Evolutionary conservation across 1,140 invertebrate species (phyloP).

Genomic region (Brachionus plicatilis): DNA sequence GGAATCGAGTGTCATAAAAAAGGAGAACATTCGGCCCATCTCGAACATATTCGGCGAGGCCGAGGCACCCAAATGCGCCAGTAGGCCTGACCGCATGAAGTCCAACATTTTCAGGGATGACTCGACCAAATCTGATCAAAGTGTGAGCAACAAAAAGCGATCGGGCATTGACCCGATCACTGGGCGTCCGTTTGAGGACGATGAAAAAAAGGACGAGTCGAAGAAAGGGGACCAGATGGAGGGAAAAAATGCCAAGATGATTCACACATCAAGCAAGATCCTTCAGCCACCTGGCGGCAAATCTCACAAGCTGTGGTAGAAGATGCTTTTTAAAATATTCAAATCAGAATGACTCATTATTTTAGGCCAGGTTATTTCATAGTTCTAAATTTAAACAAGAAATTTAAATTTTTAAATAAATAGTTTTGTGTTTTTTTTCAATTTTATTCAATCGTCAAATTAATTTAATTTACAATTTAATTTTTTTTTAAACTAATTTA

Average conservation of each 20-base stretch:
- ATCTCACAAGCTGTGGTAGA: constrained; percentile 5
- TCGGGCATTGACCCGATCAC: constrained; percentile 1
- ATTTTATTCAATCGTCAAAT: background rate
- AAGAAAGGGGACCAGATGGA: background rate
- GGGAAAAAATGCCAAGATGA: background rate
- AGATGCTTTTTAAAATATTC: background rate
- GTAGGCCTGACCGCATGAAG: background rate
- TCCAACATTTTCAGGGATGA: constrained; percentile 8
- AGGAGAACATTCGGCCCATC: constrained; percentile 13
- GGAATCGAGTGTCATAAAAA: background rate
- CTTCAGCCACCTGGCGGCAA: constrained; percentile 16
- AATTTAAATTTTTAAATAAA: background rate
- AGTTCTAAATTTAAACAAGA: background rate
- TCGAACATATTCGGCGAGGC: background rate
- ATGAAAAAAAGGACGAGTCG: background rate
- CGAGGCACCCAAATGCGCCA: background rate
- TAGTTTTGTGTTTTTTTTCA: no score
- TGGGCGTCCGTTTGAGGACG: background rate
- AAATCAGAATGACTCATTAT: background rate
- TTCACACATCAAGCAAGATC: constrained; percentile 7
- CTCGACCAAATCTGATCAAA: background rate
- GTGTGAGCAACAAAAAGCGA: background rate
- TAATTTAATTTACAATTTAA: background rate
- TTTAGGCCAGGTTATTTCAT: background rate
- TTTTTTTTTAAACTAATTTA: no score